Evolutionary conservation across 2,888 invertebrate species (phyloP).

Genomic region (Cremastinae sp.): DNA sequence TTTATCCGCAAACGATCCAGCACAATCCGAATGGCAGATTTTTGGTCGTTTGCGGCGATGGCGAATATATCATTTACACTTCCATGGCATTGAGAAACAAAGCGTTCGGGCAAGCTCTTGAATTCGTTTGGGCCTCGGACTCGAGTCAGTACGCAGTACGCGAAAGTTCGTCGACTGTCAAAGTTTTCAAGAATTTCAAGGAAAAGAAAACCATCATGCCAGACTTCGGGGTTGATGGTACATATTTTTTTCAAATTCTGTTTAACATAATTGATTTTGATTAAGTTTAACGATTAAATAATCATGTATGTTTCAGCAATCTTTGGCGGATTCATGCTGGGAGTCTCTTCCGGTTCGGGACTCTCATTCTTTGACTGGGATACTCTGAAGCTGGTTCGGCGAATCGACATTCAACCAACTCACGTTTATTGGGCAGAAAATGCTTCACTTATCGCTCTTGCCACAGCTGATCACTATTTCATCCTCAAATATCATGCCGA

Average conservation of each 20-base stretch:
- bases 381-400: slow-evolving; percentile 91
- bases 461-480: slow-evolving; percentile 97
- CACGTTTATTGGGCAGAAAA: slow-evolving; percentile 98
- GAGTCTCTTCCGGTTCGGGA: slow-evolving; percentile 95
- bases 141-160: slow-evolving; percentile 95
- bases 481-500: slow-evolving; percentile 93
- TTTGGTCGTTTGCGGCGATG: slow-evolving; percentile 98
- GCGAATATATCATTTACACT: slow-evolving; percentile 99
- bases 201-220: slow-evolving; percentile 97
- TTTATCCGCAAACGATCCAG: slow-evolving; percentile 98
- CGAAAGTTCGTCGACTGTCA: slow-evolving; percentile 94
- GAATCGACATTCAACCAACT: slow-evolving; percentile 97
- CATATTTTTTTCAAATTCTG: too few species aligned
- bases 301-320: slow-evolving; percentile 83
- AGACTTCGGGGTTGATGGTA: slow-evolving; percentile 97
- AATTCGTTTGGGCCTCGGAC: slow-evolving; percentile 99
- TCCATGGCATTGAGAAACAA: slow-evolving; percentile 99
- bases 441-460: slow-evolving; percentile 95
- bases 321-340: slow-evolving; percentile 94
- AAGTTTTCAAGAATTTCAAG: slow-evolving; percentile 99
- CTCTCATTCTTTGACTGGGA: slow-evolving; percentile 99
- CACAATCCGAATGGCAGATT: slow-evolving; percentile 98
- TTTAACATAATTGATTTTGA: neutral
- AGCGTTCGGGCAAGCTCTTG: slow-evolving; percentile 98
- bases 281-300: slow-evolving; percentile 1